A percentile compares a stretch with the other conserved stretches of the same genome.
phyloP scores from a whole-genome alignment of 92 coral and sea anemone species.

The Muricea muricata region DNA sequence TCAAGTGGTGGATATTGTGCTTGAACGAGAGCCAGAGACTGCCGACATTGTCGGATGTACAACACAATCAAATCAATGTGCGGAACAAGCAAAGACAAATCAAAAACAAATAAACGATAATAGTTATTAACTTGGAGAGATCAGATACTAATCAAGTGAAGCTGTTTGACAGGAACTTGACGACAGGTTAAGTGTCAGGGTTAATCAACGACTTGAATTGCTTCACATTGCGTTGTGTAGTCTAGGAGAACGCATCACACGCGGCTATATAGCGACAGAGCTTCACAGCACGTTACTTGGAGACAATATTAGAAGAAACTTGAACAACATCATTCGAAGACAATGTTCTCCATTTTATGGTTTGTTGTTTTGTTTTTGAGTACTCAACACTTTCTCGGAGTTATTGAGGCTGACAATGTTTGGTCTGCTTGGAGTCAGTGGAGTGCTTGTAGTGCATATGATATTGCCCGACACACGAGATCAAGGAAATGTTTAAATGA shows the following conservation, averaged over 20 bases:
- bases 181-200: conserved; percentile 19
- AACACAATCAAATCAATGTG: background rate
- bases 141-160: conserved; percentile 26
- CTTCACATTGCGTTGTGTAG: background rate
- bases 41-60: background rate
- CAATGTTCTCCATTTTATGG: background rate
- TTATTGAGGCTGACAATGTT: background rate
- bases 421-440: conserved; percentile 24
- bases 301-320: background rate
- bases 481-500: conserved; percentile 1
- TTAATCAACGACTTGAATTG: background rate
- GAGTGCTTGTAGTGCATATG: background rate
- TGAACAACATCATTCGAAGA: background rate
- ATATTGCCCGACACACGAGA: background rate
- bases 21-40: background rate
- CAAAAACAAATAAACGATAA: conserved; percentile 15
- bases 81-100: background rate
- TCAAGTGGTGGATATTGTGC: background rate
- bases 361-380: background rate
- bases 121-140: conserved; percentile 36
- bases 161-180: conserved; percentile 41
- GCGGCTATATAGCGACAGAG: too few species aligned
- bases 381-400: background rate
- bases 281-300: background rate
- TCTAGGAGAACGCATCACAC: background rate